Base-by-base conservation (phyloP, 2,113 vertebrate species). In the Sander lucioperca region DNA sequence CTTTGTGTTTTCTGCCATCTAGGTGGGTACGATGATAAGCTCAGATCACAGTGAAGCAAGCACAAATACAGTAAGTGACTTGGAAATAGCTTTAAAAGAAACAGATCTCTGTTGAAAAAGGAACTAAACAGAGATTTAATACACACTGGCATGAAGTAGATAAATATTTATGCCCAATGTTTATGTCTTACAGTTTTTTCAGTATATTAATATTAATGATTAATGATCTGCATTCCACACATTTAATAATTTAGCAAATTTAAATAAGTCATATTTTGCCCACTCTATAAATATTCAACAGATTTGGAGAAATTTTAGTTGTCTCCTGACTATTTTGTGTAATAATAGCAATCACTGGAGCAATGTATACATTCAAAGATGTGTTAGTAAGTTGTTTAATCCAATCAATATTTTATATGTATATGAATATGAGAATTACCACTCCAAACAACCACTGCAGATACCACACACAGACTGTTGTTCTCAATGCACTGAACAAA, bases 161-260 rank as follows among this genome's bases (percentile, higher is more conserved):
- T 93, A 87, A 92, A 94, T 90, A 94, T 92, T 88, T 77, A 89
- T 88, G 90, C 82, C 63, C 88, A 91, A 94, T 91, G 92, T 93
- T 93, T 92, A 93, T 93, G 87, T 92, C 80, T 86, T 91, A 90
- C 86, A 92, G 84, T 90, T 91, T 90, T 89, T 58, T 85, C 90
- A 89, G 86, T 93, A 86, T 88, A 91, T 92, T 85, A 86, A 48
- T 70, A 90, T 94, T 57, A 93, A 94, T 92, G 74, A 91, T 91
- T 89, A 86, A 93, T 90, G 68, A 87, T 83, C 78, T 79, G 87
- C 84, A 90, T 92, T 90, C 85, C 73, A 81, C 82, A 78, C 77
- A 45, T 84, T 93, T 73, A 94, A 94, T 93, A 88, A 94, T 93
- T 92, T 84, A 94, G 68, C 72, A 19, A 84, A 86, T 82, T 89